Conservation (phyloP, 2,797 vertebrate species). For the Enteromius radiatus region DNA sequence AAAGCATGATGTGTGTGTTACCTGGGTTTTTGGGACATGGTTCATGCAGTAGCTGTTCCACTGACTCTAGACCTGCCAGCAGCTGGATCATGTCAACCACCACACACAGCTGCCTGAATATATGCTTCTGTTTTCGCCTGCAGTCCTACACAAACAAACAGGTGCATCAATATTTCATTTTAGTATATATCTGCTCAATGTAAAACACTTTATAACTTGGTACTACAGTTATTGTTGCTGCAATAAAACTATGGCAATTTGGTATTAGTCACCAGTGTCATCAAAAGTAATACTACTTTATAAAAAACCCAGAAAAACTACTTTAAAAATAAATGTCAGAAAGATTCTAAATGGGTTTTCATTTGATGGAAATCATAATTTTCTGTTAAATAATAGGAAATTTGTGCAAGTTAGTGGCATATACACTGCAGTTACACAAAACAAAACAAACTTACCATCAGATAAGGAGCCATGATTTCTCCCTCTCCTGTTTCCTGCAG, state of each 20-base stretch:
- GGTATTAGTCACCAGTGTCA: background rate
- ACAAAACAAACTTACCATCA: conserved; percentile 66
- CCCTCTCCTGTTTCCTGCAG: conserved; percentile 64
- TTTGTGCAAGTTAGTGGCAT: background rate
- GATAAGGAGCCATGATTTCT: conserved; percentile 65
- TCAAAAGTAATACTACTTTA: background rate
- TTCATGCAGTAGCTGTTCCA: conserved; percentile 67
- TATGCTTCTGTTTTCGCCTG: conserved; percentile 75
- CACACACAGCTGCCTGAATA: conserved; percentile 75
- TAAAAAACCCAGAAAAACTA: background rate
- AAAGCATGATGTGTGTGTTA: conserved; percentile 33
- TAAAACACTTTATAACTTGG: background rate
- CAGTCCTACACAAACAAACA: conserved; percentile 68
- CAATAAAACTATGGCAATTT: background rate
- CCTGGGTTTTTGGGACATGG: conserved; percentile 66
- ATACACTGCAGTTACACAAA: background rate
- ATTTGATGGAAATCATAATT: background rate
- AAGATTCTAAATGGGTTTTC: no score
- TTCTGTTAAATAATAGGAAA: background rate
- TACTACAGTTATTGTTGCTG: background rate
- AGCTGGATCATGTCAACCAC: conserved; percentile 75
- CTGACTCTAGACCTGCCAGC: conserved; percentile 69
- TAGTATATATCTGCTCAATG: background rate
- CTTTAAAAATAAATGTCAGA: background rate
- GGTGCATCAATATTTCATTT: background rate